Evolutionary conservation across 2,888 invertebrate genomes (phyloP).

Genomic region (Argyresthia albistria): DNA sequence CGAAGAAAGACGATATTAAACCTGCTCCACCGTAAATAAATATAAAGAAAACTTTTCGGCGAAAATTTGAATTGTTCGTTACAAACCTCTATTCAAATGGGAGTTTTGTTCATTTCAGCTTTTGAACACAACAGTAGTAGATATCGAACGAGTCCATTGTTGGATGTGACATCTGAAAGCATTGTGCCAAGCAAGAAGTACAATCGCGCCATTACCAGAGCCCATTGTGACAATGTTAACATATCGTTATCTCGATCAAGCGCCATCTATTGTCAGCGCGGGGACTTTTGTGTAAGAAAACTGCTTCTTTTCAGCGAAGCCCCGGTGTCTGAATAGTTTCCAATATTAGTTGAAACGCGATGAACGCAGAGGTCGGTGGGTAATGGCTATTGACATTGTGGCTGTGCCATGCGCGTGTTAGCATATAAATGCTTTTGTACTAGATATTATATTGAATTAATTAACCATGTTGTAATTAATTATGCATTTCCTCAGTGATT

Average conservation of each 20-base stretch:
- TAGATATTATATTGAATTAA: too few species aligned
- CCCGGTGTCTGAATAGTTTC: not conserved
- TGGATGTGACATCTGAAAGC: conserved; percentile 63
- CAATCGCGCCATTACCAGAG: conserved; percentile 66
- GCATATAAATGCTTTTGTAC: too few species aligned
- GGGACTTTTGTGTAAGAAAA: conserved; percentile 49
- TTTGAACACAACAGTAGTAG: conserved; percentile 50
- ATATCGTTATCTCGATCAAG: conserved; percentile 70
- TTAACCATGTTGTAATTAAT: too few species aligned
- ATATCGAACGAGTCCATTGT: conserved; percentile 61
- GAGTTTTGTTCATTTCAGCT: conserved; percentile 46
- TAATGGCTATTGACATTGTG: too few species aligned
- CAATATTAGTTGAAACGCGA: not conserved
- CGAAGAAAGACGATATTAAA: too few species aligned
- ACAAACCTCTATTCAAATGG: not conserved
- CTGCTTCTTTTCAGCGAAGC: conserved; percentile 28
- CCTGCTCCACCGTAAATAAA: not conserved
- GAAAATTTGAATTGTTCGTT: not conserved
- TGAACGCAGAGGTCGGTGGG: not conserved
- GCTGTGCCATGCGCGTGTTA: too few species aligned
- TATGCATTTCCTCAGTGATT: too few species aligned
- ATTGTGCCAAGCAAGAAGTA: conserved; percentile 55
- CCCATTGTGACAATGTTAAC: conserved; percentile 69
- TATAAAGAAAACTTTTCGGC: not conserved
- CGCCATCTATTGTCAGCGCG: conserved; percentile 66